A percentile compares a stretch with the other conserved stretches of the same genome.
phyloP scores from a whole-genome alignment of 2,888 invertebrate species.

The Noctuana brunneofusca region DNA sequence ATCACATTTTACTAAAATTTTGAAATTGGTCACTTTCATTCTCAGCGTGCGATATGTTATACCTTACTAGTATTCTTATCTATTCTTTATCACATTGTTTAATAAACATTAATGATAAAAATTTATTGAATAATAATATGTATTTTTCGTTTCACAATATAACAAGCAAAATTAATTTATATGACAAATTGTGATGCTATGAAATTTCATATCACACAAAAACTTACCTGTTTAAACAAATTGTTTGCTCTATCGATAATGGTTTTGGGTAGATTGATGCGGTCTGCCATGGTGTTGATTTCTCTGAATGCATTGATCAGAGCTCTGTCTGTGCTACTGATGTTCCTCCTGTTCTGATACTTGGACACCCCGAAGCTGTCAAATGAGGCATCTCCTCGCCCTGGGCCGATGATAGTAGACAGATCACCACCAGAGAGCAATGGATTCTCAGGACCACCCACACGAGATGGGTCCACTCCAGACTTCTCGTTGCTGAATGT shows the following conservation, averaged over 20 bases:
- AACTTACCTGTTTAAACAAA: slow-evolving; percentile 94
- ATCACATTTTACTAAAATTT: too few relatives aligned
- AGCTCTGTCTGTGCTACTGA: slow-evolving; percentile 97
- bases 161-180: too few relatives aligned
- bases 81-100: too few relatives aligned
- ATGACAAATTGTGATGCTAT: too few relatives aligned
- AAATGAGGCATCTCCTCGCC: slow-evolving; percentile 91
- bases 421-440: slow-evolving; percentile 97
- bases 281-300: slow-evolving; percentile 98
- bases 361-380: slow-evolving; percentile 92
- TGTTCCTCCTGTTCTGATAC: slow-evolving; percentile 88
- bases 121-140: too few relatives aligned
- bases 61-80: too few relatives aligned
- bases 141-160: too few relatives aligned
- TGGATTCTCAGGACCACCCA: slow-evolving; percentile 99
- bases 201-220: too few relatives aligned
- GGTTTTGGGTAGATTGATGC: slow-evolving; percentile 97
- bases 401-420: slow-evolving; percentile 95
- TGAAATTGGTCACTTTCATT: too few relatives aligned
- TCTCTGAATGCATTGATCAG: slow-evolving; percentile 98
- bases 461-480: slow-evolving; percentile 99
- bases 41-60: too few relatives aligned
- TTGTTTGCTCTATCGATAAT: slow-evolving; percentile 98
- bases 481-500: slow-evolving; percentile 99
- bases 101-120: too few relatives aligned